phyloP scores from a whole-genome alignment of 2,113 vertebrate genomes.

The Myiopsitta monachus region DNA sequence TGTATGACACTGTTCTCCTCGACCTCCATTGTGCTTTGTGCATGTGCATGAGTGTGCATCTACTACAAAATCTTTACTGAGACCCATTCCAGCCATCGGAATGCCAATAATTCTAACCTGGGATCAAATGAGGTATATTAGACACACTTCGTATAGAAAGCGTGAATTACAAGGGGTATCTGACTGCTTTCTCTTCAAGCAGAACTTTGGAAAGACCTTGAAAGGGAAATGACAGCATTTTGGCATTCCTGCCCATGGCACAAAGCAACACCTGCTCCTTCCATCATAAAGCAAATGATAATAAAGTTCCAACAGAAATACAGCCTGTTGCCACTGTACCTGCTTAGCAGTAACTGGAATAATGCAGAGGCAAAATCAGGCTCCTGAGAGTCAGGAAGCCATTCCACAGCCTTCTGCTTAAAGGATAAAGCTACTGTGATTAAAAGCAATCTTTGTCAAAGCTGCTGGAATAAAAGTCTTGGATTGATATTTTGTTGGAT shows the following conservation, averaged over 20 bases:
- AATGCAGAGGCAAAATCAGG: not conserved
- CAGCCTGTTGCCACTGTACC: not conserved
- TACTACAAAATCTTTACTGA: not conserved
- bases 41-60: too few relatives aligned
- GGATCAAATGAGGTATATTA: not conserved
- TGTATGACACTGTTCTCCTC: not conserved
- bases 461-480: conserved; percentile 45
- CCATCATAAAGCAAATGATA: not conserved
- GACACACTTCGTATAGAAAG: not conserved
- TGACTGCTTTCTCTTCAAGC: not conserved
- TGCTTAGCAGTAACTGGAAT: not conserved
- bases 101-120: not conserved
- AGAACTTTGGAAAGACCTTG: not conserved
- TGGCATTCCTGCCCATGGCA: not conserved
- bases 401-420: not conserved
- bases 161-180: not conserved
- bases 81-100: not conserved
- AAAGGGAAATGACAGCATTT: not conserved
- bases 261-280: not conserved
- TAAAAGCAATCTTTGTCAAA: not conserved
- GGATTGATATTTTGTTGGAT: not conserved
- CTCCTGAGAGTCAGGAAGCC: not conserved
- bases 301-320: not conserved
- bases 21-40: not conserved
- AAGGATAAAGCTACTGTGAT: not conserved